Evolutionary conservation across 2,113 vertebrate genomes (phyloP).

Genomic region (Epinephelus moara): DNA sequence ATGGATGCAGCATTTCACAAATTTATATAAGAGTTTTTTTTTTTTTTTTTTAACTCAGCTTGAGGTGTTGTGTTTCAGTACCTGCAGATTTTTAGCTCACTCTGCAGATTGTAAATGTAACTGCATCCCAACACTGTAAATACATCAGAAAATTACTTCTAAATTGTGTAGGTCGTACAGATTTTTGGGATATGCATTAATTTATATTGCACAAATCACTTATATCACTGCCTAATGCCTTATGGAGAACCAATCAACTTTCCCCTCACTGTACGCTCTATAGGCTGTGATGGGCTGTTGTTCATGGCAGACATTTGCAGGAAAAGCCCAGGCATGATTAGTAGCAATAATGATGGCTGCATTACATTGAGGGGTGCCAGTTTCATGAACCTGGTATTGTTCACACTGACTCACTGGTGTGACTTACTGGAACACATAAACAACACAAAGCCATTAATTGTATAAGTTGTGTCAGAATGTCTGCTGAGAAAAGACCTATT

Average conservation of each 20-base stretch:
- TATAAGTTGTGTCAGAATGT: neutral
- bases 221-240: neutral
- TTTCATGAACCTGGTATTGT: neutral
- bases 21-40: slow-evolving; percentile 6
- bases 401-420: slow-evolving; percentile 1
- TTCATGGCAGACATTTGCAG: neutral
- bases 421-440: neutral
- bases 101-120: slow-evolving; percentile 15
- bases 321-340: neutral
- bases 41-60: slow-evolving; percentile 6
- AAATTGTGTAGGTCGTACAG: neutral
- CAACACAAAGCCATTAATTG: no score
- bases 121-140: slow-evolving; percentile 14
- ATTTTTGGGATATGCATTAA: neutral
- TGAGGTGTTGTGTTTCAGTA: neutral
- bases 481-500: neutral
- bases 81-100: slow-evolving; percentile 13
- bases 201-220: neutral
- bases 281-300: neutral
- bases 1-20: slow-evolving; percentile 38
- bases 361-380: neutral
- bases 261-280: neutral
- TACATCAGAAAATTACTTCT: neutral
- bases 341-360: neutral
- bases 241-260: neutral